These are phyloP conservation scores for Triplophysa bombifrons DNA, from an alignment of 2,797 vertebrate species.

Conservation along the genomic window DNA sequence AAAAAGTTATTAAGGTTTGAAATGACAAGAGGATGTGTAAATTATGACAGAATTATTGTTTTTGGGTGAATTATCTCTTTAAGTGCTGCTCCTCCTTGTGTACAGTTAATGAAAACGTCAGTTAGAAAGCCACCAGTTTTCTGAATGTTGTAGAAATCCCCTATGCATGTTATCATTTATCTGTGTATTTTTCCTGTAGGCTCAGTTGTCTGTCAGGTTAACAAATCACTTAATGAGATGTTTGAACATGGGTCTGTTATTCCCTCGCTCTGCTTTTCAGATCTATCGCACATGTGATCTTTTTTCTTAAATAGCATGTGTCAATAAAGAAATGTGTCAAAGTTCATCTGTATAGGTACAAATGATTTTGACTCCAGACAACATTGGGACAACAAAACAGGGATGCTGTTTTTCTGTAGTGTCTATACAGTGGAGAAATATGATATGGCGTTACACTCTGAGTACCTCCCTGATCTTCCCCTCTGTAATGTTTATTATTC, in stretches of 20 bases:
- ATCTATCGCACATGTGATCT: slow-evolving; percentile 4
- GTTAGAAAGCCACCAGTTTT: neutral
- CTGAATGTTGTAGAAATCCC: slow-evolving; percentile 19
- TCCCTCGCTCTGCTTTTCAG: neutral
- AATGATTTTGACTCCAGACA: too few species aligned
- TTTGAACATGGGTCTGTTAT: slow-evolving; percentile 11
- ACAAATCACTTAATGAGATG: slow-evolving; percentile 15
- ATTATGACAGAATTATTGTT: too few species aligned
- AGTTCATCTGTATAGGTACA: too few species aligned
- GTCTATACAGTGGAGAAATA: too few species aligned
- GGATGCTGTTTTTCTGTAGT: too few species aligned
- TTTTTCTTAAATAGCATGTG: neutral
- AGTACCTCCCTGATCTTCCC: too few species aligned
- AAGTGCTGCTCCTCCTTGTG: neutral
- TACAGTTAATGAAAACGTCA: slow-evolving; percentile 4
- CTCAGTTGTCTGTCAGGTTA: slow-evolving; percentile 23
- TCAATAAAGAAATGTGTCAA: slow-evolving; percentile 13
- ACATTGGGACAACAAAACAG: too few species aligned
- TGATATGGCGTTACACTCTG: too few species aligned
- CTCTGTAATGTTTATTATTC: too few species aligned
- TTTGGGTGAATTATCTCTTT: too few species aligned
- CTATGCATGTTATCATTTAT: slow-evolving; percentile 25
- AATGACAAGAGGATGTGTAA: too few species aligned
- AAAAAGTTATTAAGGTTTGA: too few species aligned
- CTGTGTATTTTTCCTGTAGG: neutral